Evolutionary conservation across 37 sponge, comb jelly and placozoan species (phyloP).

Genomic region (Chondrilla cf. caribensis): DNA sequence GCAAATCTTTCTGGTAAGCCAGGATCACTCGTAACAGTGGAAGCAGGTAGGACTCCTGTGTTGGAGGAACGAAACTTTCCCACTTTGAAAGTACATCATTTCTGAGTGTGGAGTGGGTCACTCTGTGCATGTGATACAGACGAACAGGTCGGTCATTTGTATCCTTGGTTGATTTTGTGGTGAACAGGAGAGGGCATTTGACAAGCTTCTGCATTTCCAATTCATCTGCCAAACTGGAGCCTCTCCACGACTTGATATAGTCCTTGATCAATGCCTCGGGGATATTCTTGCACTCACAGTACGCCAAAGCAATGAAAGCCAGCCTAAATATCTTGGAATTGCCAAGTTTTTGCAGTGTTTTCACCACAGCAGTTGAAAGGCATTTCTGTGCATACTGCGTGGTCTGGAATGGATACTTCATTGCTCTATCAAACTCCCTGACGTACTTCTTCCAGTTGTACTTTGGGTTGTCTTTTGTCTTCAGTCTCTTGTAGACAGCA

Average conservation of each 20-base stretch:
- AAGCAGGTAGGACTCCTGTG: neutral
- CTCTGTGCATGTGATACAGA: neutral
- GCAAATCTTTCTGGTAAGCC: neutral
- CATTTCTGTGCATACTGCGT: neutral
- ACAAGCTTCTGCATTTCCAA: neutral
- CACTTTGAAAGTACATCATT: neutral
- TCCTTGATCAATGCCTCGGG: neutral
- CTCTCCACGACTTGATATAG: neutral
- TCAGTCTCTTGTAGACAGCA: slow-evolving; percentile 7
- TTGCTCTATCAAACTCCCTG: neutral
- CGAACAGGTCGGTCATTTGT: neutral
- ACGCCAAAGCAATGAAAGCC: neutral
- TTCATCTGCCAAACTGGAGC: neutral
- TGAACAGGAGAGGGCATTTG: neutral
- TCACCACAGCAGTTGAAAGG: neutral
- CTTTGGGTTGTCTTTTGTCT: neutral
- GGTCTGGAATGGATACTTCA: neutral
- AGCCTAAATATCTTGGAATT: neutral
- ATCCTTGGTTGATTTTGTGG: neutral
- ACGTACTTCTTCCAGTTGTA: neutral
- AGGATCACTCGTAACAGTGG: neutral
- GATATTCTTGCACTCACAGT: neutral
- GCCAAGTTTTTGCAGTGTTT: neutral
- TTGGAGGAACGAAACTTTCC: neutral
- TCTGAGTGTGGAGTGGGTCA: neutral